phyloP scores from a whole-genome alignment of 2,888 invertebrate species.

The Drosophila rubida region DNA sequence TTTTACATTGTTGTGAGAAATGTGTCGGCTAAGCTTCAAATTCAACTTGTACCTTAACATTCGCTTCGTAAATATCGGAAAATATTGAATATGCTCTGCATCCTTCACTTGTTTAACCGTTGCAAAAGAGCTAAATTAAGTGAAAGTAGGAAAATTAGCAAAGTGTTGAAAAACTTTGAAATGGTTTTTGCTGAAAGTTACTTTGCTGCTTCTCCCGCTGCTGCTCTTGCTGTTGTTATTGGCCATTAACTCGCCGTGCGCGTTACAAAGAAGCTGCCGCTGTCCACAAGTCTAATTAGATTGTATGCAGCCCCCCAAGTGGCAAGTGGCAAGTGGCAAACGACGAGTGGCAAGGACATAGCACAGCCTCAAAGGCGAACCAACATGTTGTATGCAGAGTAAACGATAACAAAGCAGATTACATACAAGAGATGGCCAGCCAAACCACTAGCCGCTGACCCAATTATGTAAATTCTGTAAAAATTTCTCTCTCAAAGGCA shows the following conservation, averaged over 20 bases:
- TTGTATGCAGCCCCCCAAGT: conserved; percentile 9
- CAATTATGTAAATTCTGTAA: conserved; percentile 70
- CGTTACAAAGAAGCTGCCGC: conserved; percentile 45
- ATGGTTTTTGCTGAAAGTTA: conserved; percentile 49
- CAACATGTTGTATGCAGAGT: conserved; percentile 22
- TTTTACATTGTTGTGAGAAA: too few species aligned
- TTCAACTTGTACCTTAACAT: too few species aligned
- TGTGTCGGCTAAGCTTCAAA: too few species aligned
- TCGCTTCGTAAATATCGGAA: not conserved
- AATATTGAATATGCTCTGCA: not conserved
- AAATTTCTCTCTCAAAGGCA: conserved; percentile 21
- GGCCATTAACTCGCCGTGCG: conserved; percentile 40
- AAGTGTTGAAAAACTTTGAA: conserved; percentile 59
- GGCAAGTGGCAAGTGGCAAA: not conserved
- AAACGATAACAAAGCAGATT: conserved; percentile 23
- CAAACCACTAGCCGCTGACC: conserved; percentile 66
- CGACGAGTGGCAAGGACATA: not conserved
- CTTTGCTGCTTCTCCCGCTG: conserved; percentile 24
- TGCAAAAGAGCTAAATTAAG: conserved; percentile 3
- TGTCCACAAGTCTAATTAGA: conserved; percentile 51
- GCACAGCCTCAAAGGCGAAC: conserved; percentile 26
- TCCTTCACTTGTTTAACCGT: not conserved
- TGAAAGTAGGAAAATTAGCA: conserved; percentile 42
- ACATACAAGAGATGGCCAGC: conserved; percentile 30
- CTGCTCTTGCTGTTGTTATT: conserved; percentile 18